A percentile compares a stretch with the other conserved stretches of the same genome.
Conservation (phyloP, 2,113 vertebrate genomes). For the Cottus gobio region DNA sequence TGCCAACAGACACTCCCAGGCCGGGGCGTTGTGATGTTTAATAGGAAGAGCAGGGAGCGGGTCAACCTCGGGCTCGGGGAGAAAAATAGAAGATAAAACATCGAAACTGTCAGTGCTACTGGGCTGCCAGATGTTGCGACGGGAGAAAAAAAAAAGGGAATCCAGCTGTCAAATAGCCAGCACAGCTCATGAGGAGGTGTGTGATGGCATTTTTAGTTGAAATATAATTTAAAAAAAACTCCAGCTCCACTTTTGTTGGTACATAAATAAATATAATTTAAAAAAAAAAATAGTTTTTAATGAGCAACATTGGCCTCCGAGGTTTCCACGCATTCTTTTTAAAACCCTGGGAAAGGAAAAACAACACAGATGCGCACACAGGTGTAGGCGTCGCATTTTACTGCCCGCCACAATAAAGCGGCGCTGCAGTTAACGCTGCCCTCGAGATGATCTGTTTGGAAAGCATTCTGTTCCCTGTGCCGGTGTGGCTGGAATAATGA, state of each 20-base stretch:
- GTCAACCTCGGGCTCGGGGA: slow-evolving; percentile 41
- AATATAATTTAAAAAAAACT: background rate
- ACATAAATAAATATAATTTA: background rate
- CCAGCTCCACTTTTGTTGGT: slow-evolving; percentile 9
- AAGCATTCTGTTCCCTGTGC: slow-evolving; percentile 26
- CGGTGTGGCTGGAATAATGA: slow-evolving; percentile 41
- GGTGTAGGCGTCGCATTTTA: slow-evolving; percentile 40
- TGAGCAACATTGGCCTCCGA: slow-evolving; percentile 30
- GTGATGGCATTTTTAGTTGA: slow-evolving; percentile 22
- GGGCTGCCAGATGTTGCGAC: slow-evolving; percentile 54
- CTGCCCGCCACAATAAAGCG: slow-evolving; percentile 13
- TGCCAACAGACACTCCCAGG: slow-evolving; percentile 25
- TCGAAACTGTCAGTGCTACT: slow-evolving; percentile 37
- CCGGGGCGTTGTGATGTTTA: slow-evolving; percentile 37
- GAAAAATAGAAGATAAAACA: slow-evolving; percentile 3
- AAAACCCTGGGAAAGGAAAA: slow-evolving; percentile 1
- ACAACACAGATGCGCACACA: slow-evolving; percentile 37
- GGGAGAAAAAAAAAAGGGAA: slow-evolving; percentile 30
- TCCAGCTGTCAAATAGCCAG: slow-evolving; percentile 33
- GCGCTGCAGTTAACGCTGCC: slow-evolving; percentile 38
- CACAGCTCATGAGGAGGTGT: slow-evolving; percentile 13
- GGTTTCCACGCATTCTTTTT: background rate
- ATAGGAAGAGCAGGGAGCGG: slow-evolving; percentile 35
- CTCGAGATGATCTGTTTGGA: slow-evolving; percentile 41
- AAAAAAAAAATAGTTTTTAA: slow-evolving; percentile 30